Conservation (phyloP, 2,113 vertebrate species). For the Anser brachyrhynchus region DNA sequence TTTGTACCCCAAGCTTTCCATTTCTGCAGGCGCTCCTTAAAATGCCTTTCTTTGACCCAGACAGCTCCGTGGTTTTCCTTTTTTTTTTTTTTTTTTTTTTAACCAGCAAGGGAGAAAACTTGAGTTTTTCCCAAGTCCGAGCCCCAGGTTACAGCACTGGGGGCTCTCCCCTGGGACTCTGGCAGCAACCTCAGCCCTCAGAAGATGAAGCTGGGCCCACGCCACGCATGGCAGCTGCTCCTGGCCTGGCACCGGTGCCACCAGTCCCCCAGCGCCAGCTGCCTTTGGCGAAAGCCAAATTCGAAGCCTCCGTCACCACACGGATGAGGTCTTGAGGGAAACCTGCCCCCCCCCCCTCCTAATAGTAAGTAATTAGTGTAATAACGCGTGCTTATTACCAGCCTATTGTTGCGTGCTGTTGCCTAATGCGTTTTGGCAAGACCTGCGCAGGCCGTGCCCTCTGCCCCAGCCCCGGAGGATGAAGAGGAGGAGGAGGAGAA, state of each 20-base stretch:
- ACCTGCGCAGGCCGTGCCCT: rapidly evolving
- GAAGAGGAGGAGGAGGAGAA: no score
- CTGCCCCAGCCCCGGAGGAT: not conserved
- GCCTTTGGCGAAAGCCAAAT: not conserved
- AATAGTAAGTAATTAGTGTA: not conserved
- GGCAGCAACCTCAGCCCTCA: rapidly evolving
- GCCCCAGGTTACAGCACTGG: rapidly evolving
- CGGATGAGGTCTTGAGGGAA: not conserved
- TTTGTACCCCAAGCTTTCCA: rapidly evolving
- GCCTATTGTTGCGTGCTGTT: not conserved
- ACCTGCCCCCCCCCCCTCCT: not conserved
- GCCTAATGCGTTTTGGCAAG: not conserved
- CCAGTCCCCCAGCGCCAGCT: not conserved
- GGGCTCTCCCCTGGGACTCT: rapidly evolving
- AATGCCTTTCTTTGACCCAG: rapidly evolving
- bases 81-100: rapidly evolving
- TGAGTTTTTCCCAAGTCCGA: rapidly evolving
- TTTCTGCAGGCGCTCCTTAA: not conserved
- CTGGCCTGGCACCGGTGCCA: not conserved
- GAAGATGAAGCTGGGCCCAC: rapidly evolving
- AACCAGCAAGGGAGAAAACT: not conserved
- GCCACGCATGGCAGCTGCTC: rapidly evolving
- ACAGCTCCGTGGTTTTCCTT: rapidly evolving
- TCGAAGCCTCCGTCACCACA: rapidly evolving
- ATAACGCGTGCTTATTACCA: no score